A percentile compares a stretch with the other conserved stretches of the same genome.
phyloP scores from a whole-genome alignment of 2,797 vertebrate species.

The Poecile montanus region DNA sequence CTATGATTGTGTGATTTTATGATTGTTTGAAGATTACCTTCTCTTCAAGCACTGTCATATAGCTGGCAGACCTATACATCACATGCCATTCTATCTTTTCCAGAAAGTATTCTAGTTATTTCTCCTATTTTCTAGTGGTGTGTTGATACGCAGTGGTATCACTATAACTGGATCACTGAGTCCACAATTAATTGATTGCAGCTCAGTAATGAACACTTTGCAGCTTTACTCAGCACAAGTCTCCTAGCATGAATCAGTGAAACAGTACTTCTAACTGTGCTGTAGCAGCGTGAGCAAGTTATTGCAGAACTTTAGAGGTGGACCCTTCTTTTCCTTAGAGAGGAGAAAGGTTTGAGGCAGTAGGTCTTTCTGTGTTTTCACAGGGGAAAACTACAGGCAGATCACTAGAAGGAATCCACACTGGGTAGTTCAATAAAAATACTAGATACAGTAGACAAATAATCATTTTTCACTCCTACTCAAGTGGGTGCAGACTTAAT shows the following conservation, averaged over 20 bases:
- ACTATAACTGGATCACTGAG: neutral
- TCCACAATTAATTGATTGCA: neutral
- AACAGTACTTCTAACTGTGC: neutral
- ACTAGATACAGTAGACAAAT: neutral
- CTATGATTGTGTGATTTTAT: neutral
- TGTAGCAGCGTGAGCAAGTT: neutral
- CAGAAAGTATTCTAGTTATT: neutral
- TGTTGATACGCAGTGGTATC: neutral
- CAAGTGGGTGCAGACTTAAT: fast-evolving
- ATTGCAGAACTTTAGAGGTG: neutral
- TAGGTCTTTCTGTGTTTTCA: neutral
- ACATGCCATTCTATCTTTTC: neutral
- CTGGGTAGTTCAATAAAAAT: neutral
- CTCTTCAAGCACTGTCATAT: neutral
- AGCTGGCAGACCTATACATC: neutral
- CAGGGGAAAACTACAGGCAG: neutral
- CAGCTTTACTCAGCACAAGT: neutral
- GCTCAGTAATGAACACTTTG: neutral
- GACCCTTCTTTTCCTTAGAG: neutral
- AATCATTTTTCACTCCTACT: neutral
- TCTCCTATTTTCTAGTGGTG: neutral
- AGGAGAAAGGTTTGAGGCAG: neutral
- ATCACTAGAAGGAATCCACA: neutral
- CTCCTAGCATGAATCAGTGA: neutral
- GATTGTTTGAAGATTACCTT: neutral